Evolutionary conservation across 2,888 invertebrate species (phyloP), one percentile per base, ranked within the genome.

Genomic region (Himalopsyche kuldschensis): DNA sequence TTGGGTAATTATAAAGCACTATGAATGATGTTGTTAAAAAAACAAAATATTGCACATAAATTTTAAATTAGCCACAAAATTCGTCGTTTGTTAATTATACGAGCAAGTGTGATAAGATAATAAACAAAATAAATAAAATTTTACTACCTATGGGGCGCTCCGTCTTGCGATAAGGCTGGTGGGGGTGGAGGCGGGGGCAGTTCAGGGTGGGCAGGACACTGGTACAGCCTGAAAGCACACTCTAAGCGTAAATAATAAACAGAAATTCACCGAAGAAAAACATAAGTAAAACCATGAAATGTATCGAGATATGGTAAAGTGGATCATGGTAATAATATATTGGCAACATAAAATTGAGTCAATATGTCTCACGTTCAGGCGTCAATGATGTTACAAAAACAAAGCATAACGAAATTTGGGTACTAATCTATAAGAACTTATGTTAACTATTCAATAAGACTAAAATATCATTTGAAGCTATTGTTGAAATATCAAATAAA

Each of bases 151-250:
- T 91, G 90, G 86, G 91, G 91, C 86, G 91, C 84, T 27, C 86
- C 86, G 30, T 86, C 86, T 80, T 85, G 91, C 85, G 91, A 90
- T 86, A 92, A 89, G 87, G 92, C 91, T 88, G 92, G 91, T 85
- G 94, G 93, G 87, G 94, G 93, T 87, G 94, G 92, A 87, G 93
- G 92, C 87, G 93, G 90, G 82, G 89, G 92, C 88, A 93, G 92
- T 87, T 92, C 92, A 86, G 91, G 92, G 88, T 93, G 93, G 87
- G 92, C 93, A 88, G 92, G 93, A 89, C 92, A 93, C 89, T 91
- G 92, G 91, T 89, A 88, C 85, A 87, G 83, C 86, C 85, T 86
- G 87, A 80, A 87, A 87, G 35, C 63, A 31, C 31, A 30, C 80
- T 20, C 32, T 32, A 35, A 75, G 75, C 35, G 46, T 69, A 32